Conservation (phyloP, 1,140 invertebrate species). For the Himalopsyche phryganea region DNA sequence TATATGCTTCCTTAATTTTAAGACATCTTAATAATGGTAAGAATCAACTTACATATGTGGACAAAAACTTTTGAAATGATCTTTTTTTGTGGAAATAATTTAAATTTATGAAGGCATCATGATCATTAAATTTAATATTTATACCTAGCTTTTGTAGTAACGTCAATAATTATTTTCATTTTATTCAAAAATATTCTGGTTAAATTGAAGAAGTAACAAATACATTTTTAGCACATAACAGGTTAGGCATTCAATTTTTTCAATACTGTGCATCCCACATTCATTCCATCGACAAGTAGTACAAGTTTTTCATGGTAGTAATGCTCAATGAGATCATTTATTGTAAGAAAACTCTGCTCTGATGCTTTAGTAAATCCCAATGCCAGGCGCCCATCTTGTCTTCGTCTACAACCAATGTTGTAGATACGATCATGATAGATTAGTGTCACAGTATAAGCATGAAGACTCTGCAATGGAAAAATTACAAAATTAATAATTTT, state of each 20-base stretch:
- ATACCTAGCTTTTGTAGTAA: too few species aligned
- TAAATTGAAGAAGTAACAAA: too few species aligned
- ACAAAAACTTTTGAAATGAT: too few species aligned
- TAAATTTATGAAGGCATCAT: too few species aligned
- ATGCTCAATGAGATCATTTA: conserved; percentile 44
- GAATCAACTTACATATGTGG: too few species aligned
- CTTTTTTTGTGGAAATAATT: too few species aligned
- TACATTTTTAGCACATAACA: too few species aligned
- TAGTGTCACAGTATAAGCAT: conserved; percentile 47
- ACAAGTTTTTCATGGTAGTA: conserved; percentile 42
- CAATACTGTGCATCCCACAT: conserved; percentile 33
- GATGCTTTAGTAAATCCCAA: conserved; percentile 43
- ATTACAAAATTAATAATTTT: neutral
- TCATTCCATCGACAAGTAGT: conserved; percentile 40
- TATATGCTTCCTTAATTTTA: too few species aligned
- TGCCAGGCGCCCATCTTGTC: conserved; percentile 43
- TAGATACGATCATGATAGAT: conserved; percentile 44
- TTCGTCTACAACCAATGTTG: conserved; percentile 45
- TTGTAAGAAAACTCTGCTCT: conserved; percentile 42
- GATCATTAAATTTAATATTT: too few species aligned
- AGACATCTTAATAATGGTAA: too few species aligned
- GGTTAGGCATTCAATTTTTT: conserved; percentile 18
- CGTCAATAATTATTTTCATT: too few species aligned
- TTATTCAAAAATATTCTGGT: too few species aligned
- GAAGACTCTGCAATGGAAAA: conserved; percentile 40